Evolutionary conservation across 2,797 vertebrate species (phyloP).

Genomic region (Anableps anableps): DNA sequence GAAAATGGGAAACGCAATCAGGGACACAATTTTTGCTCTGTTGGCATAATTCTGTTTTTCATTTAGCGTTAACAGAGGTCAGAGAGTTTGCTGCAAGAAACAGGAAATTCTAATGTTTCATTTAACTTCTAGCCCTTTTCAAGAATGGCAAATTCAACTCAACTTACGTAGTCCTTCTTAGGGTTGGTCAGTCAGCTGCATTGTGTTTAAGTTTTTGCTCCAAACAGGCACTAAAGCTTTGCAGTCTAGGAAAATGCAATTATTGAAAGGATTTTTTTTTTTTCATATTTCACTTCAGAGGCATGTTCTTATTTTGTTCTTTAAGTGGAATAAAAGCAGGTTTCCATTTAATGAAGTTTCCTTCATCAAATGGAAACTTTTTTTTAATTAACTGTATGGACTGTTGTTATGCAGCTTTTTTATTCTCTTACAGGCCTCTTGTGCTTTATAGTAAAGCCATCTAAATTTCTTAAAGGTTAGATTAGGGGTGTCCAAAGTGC

Average conservation of each 20-base stretch:
- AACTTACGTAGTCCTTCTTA: too few species aligned
- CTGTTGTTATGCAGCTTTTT: too few species aligned
- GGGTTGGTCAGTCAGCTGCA: background rate
- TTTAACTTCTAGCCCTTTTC: background rate
- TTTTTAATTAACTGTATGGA: too few species aligned
- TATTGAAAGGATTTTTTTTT: background rate
- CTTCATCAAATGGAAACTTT: too few species aligned
- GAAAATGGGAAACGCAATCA: constrained; percentile 18
- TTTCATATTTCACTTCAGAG: background rate
- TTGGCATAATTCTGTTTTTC: constrained; percentile 9
- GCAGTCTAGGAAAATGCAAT: too few species aligned
- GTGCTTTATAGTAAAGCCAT: too few species aligned
- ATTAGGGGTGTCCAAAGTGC: too few species aligned
- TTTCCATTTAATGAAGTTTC: too few species aligned
- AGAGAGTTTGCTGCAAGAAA: constrained; percentile 7
- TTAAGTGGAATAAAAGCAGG: too few species aligned
- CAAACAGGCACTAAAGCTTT: background rate
- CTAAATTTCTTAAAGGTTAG: too few species aligned
- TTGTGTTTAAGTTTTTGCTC: background rate
- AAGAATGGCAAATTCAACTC: too few species aligned
- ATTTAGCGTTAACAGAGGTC: background rate
- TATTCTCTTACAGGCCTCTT: too few species aligned
- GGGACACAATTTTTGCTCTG: constrained; percentile 15
- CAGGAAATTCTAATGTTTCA: constrained; percentile 12
- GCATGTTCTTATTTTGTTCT: background rate